phyloP scores from a whole-genome alignment of 2,888 invertebrate species.

The Drosophila cracens region DNA sequence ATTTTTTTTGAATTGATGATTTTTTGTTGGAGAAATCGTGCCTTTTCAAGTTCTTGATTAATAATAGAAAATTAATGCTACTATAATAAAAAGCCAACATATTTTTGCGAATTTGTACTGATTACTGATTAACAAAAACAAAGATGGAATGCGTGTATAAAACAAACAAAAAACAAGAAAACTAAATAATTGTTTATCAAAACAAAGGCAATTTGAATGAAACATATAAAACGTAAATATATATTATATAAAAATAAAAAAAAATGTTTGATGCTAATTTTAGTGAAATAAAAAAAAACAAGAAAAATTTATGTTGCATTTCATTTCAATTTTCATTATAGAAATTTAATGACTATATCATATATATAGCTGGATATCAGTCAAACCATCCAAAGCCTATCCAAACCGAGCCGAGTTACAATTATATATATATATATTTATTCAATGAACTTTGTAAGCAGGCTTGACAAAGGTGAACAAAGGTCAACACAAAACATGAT shows the following conservation, averaged over 20 bases:
- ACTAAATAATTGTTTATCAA: constrained; percentile 37
- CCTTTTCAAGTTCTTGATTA: constrained; percentile 39
- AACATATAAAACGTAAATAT: constrained; percentile 20
- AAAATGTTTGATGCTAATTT: constrained; percentile 71
- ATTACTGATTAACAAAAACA: constrained; percentile 77
- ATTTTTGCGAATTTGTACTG: constrained; percentile 81
- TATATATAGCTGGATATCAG: neutral
- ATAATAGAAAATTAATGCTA: constrained; percentile 52
- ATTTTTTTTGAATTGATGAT: constrained; percentile 31
- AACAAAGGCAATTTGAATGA: constrained; percentile 37
- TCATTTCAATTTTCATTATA: neutral
- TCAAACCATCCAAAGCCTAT: neutral
- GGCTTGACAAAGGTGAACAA: neutral
- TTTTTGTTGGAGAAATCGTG: constrained; percentile 21
- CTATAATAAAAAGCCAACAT: constrained; percentile 40
- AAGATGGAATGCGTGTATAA: constrained; percentile 36
- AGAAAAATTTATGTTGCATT: neutral
- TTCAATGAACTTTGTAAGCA: neutral
- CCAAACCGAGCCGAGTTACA: neutral
- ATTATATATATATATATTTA: neutral
- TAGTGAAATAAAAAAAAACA: constrained; percentile 61
- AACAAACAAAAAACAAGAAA: constrained; percentile 8
- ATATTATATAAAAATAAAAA: constrained; percentile 14
- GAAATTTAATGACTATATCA: neutral
- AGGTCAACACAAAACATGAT: no score